Evolutionary conservation across 2,113 vertebrate species (phyloP).

Genomic region (Centrocercus urophasianus): DNA sequence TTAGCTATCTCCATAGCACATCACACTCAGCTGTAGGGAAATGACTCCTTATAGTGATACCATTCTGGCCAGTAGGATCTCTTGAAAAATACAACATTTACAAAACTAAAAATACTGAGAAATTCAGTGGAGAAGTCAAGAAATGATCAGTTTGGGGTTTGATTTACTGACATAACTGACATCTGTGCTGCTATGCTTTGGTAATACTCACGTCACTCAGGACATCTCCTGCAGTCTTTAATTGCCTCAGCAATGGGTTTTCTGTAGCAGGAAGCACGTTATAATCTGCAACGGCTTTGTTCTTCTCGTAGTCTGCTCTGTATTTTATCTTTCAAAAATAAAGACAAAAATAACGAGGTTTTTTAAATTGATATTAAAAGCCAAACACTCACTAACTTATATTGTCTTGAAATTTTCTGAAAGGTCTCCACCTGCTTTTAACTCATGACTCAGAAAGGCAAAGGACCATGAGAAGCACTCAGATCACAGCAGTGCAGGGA

Average conservation of each 20-base stretch:
- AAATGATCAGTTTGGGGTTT: not conserved
- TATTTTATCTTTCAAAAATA: constrained; percentile 87
- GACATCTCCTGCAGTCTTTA: constrained; percentile 85
- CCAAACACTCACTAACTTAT: not conserved
- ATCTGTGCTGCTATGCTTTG: not conserved
- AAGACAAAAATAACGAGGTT: not conserved
- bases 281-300: constrained; percentile 88
- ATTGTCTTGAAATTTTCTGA: not conserved
- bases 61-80: not conserved
- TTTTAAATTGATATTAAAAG: not conserved
- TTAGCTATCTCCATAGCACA: not conserved
- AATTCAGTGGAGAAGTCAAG: not conserved
- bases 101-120: not conserved
- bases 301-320: constrained; percentile 93
- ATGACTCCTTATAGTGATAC: not conserved
- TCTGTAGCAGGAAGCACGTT: constrained; percentile 96
- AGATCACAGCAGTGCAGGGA: not conserved
- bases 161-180: not conserved
- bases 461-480: not conserved
- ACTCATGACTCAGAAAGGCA: not conserved
- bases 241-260: constrained; percentile 91
- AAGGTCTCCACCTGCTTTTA: not conserved
- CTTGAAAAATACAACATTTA: not conserved
- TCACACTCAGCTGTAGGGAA: not conserved
- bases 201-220: constrained; percentile 91